Evolutionary conservation across 2,113 vertebrate genomes (phyloP).

Genomic region (Halcyon senegalensis): DNA sequence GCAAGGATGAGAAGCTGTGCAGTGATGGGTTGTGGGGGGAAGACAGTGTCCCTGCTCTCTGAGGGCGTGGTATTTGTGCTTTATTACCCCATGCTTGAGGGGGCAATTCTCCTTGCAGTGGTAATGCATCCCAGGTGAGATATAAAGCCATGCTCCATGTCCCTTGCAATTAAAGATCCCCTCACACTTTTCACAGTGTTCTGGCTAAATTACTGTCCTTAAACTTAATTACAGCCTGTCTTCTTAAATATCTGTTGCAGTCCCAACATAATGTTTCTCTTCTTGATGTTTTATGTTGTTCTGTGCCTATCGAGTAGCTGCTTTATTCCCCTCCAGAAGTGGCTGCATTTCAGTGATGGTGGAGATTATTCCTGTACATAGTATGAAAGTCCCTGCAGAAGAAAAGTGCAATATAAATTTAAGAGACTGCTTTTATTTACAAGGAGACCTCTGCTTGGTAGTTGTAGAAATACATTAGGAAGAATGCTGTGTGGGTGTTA

Average conservation of each 20-base stretch:
- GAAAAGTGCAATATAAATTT: conserved; percentile 62
- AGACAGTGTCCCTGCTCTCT: background rate
- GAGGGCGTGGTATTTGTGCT: background rate
- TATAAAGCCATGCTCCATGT: conserved; percentile 31
- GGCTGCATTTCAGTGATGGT: conserved; percentile 38
- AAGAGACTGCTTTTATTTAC: conserved; percentile 65
- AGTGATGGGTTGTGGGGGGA: background rate
- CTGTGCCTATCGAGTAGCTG: background rate
- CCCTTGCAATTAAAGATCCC: conserved; percentile 1
- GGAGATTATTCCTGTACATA: conserved; percentile 50
- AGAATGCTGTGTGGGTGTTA: conserved; percentile 57
- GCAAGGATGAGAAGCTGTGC: background rate
- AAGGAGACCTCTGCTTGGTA: conserved; percentile 57
- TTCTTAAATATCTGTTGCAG: conserved; percentile 31
- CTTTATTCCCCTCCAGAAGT: conserved; percentile 34
- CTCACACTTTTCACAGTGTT: conserved; percentile 6
- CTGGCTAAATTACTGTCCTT: conserved; percentile 34
- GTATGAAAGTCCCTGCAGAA: conserved; percentile 38
- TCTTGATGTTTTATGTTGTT: conserved; percentile 34
- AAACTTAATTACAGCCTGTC: conserved; percentile 43
- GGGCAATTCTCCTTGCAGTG: background rate
- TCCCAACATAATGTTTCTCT: background rate
- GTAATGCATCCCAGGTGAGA: background rate
- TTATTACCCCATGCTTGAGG: background rate
- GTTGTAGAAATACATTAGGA: conserved; percentile 59